Base-by-base conservation (phyloP, 1,140 invertebrate species). In the Potamilus streckersoni region DNA sequence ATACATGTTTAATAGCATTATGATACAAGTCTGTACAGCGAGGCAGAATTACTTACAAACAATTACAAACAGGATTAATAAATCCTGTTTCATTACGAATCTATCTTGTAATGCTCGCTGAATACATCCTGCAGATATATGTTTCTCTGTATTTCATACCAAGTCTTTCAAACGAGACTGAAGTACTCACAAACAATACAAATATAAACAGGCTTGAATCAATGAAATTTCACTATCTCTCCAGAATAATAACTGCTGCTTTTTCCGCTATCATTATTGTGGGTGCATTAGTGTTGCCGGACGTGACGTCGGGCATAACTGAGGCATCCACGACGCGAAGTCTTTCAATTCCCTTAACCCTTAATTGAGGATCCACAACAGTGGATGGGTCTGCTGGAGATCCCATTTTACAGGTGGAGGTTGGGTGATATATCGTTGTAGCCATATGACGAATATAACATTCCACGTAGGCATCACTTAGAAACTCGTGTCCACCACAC, bases 181-280 rank as follows among this genome's bases (percentile, higher is more conserved):
- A 23, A 23, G 23, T 23, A 23, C 6, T 49, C 38, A 49, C 38
- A 49, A 49, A 49, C 38, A 49, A 8, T 49, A 8, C 3, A 49
- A 49, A 0, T 49, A 0, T 49, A 49, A 49, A 49, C 2, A 49
- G 6, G 6, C 6, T 49, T 49, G 0, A 49, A 0, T 49, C 38
- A 11, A 49, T 49, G 6, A 49, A 49, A 8, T 49, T 49, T 49
- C 38, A 49, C 6, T 31, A 2, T 96, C 95, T 0, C 94, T 49
- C 38, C 0, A 49, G 6, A 49, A 49, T 49, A 1, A 49, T 49
- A 49, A 11, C 38, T 11, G 38, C 92, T 5, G 93, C 95, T 86
- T 96, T 97, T 84, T 97, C 96, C 0, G 91, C 95, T 38, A 96
- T 95, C 95, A 96, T 96, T 57, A 96, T 94, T 14, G 93, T 91